Base-by-base conservation (phyloP, 2,113 vertebrate genomes). In the Syngnathus typhle region DNA sequence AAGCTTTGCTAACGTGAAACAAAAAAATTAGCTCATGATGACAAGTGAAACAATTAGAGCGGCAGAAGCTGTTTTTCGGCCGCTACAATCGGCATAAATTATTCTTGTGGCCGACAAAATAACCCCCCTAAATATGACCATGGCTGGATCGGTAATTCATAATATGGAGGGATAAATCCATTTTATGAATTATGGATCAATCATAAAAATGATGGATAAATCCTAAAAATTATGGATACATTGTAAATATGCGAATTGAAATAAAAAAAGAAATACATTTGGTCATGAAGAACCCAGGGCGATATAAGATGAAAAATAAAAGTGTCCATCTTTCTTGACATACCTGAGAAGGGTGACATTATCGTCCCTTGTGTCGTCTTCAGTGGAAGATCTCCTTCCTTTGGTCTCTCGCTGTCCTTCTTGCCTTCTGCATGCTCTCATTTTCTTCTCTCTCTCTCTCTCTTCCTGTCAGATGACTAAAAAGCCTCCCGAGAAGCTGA, bases 271-370 rank as follows among this genome's bases (percentile, higher is more conserved):
- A 52, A 52, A n/a, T 7, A 21, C 6, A 52, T n/a, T 8, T 9
- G 19, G 16, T 15, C 3, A 46, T 18, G 46, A 16, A 47, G 46
- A 47, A 47, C 6, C 6, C 46, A 18, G 5, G 41, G 41, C 8
- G 41, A 43, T 43, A 7, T 43, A 9, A 43, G 11, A 15, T 7
- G 46, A 47, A 47, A 16, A 49, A 64, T 8, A 18, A 32, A 41
- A 12, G 2, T 23, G n/a, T 10, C 12, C 21, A 27, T 1, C 12
- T 19, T 44, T 49, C 55, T n/a, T 55, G 23, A 61, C 68, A 65
- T 64, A 39, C 55, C 36, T 18, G 46, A 66, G 52, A 52, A 23
- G 70, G 67, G 59, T 27, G 49, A 62, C 84, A 86, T 74, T 41
- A 37, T 69, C 27, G 0, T 54, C 41, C 63, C n/a, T 58, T 78